Evolutionary conservation across 2,888 invertebrate genomes (phyloP).

Genomic region (Teleogryllus oceanicus): DNA sequence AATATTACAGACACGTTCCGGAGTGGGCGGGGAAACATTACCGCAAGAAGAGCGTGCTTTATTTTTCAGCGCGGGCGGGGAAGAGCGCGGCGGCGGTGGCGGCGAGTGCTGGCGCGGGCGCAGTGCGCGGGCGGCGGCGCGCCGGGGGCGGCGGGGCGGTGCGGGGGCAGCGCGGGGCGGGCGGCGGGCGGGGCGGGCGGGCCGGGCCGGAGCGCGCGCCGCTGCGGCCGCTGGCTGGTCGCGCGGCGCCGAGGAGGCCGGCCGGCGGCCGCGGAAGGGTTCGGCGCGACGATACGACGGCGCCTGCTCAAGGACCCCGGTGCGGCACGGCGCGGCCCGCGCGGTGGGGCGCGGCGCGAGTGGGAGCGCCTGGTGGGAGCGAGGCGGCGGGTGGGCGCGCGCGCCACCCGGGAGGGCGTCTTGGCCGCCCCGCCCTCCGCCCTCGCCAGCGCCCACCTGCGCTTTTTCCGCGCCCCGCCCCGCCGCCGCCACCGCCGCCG

Average conservation of each 20-base stretch:
- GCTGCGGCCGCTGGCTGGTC: neutral
- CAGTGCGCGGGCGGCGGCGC: neutral
- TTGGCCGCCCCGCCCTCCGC: neutral
- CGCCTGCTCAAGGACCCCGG: neutral
- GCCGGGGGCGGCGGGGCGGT: neutral
- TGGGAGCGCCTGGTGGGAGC: neutral
- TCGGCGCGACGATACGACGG: neutral
- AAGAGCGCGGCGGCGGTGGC: slow-evolving; percentile 2
- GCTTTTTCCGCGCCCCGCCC: neutral
- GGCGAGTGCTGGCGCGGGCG: neutral
- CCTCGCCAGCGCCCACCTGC: neutral
- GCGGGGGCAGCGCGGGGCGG: slow-evolving; percentile 12
- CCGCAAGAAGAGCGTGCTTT: slow-evolving; percentile 4
- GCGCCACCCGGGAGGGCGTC: neutral
- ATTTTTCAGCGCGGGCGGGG: neutral
- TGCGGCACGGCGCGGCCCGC: too few species aligned
- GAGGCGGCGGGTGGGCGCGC: neutral
- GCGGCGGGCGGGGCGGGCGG: neutral
- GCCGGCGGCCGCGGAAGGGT: neutral
- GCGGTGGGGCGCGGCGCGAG: neutral
- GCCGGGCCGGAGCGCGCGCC: neutral
- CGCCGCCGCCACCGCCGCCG: neutral
- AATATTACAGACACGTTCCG: slow-evolving; percentile 26
- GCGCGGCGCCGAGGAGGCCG: slow-evolving; percentile 3
- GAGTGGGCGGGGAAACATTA: slow-evolving; percentile 23